Evolutionary conservation across 2,888 invertebrate species (phyloP).

Genomic region (Sarcophaga variegata): DNA sequence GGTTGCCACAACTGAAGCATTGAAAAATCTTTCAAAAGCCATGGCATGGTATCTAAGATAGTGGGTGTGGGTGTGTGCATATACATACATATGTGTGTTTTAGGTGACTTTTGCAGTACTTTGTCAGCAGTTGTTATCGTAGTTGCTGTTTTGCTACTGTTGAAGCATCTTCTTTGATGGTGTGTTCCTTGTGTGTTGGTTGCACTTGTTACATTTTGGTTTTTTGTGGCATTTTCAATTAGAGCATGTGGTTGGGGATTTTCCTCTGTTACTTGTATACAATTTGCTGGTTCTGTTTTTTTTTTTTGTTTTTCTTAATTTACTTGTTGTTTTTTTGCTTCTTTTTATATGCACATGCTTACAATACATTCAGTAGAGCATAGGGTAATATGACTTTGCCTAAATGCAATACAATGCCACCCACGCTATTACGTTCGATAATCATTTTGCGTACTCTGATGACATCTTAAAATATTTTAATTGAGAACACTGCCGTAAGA

Average conservation of each 20-base stretch:
- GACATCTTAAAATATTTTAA: too few species aligned
- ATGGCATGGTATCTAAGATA: not conserved
- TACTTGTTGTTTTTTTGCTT: not conserved
- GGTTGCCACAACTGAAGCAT: slow-evolving; percentile 48
- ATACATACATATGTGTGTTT: not conserved
- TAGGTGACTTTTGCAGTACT: slow-evolving; percentile 53
- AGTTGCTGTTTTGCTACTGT: not conserved
- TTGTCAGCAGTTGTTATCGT: slow-evolving; percentile 9
- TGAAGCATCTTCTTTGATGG: not conserved
- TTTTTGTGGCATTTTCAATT: slow-evolving; percentile 72
- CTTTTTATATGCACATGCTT: not conserved
- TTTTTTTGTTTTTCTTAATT: not conserved
- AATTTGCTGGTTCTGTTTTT: not conserved
- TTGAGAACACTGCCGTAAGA: too few species aligned
- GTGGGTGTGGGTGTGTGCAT: not conserved
- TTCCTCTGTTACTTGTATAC: not conserved
- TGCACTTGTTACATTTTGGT: slow-evolving; percentile 64
- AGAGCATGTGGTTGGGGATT: slow-evolving; percentile 58
- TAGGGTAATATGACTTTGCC: too few species aligned
- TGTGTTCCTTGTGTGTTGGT: not conserved
- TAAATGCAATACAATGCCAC: too few species aligned
- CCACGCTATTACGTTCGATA: too few species aligned
- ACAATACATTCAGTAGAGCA: too few species aligned
- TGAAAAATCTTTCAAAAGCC: not conserved
- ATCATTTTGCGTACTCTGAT: too few species aligned